Base-by-base conservation (phyloP, 2,888 invertebrate species). In the Endotricha flammealis region DNA sequence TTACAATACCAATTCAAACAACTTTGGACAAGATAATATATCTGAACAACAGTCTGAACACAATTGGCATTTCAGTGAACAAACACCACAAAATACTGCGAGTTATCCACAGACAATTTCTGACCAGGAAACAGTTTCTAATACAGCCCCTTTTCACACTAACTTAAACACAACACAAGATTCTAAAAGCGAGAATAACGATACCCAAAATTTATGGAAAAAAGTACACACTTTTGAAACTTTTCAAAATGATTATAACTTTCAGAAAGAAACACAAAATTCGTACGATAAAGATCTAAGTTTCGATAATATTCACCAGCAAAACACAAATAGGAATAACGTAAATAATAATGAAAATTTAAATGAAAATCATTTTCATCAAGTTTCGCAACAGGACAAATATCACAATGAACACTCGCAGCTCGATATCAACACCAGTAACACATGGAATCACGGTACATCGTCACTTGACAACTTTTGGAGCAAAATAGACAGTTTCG, bases 211-310 rank as follows among this genome's bases (percentile, higher is more conserved):
- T 12, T 8, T 57, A 34, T 54, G 56, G 57, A 48, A 48, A 13
- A 51, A 55, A 41, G 29, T 55, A 28, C 43, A 49, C 12, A 41
- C 39, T 35, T 41, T 52, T 11, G 39, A 41, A 27, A 27, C 6
- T 33, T 4, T 12, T 3, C 12, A 12, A 7, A 12, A 27, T 7
- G 6, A 8, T 11, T 3, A 11, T 10, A 10, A 27, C 4, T 27
- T 12, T 6, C 3, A 27, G 10, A 27, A 10, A 12, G 7, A 27
- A 20, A 20, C 20, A 6, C 3, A 4, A 20, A 20, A 20, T 20
- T 20, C 3, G 2, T 8, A 20, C n/a, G 7, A 20, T 2, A 20
- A 20, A 20, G 7, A 20, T 2, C 6, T 8, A 20, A 20, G 6
- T 4, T 20, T 8, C 20, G 2, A 20, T 6, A 20, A 20, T 20